Base-by-base conservation (phyloP, 2,888 invertebrate genomes). In the Rhodophaea formosa region DNA sequence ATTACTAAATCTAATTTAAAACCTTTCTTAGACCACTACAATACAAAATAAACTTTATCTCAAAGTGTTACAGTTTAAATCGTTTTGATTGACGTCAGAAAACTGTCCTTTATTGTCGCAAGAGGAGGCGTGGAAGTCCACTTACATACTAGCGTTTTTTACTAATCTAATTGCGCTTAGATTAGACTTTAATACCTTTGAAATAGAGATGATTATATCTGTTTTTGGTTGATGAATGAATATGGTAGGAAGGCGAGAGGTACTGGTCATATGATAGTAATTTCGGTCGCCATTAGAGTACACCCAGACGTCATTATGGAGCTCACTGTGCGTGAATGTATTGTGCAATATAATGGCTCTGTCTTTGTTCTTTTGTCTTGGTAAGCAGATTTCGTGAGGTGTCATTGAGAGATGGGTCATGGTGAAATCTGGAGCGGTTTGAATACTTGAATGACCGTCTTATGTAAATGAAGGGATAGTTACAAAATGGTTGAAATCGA, bases 81-180 rank as follows among this genome's bases (percentile, higher is more conserved):
- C 59, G 29, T 8, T 12, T 12, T 7, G 8, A 61, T 61, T 64
- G 62, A 62, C 70, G 62, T 61, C 63, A 63, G 79, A 80, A 86
- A 84, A 86, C 65, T 87, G 89, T 89, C 88, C 80, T 80, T 79
- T 77, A 81, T 86, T 87, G 86, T 86, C 88, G 82, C 86, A 85
- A 84, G 65, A 75, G 82, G 68, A 77, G 88, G 88, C 89, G 88
- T 86, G 87, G 83, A 81, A 79, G 74, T 80, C 77, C 66, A 80
- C 76, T 75, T 74, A 75, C 71, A 72, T 68, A 29, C 39, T 63
- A 55, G 62, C 6, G 6, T 57, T 61, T 44, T 1, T 7, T 7
- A 16, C 46, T 10, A 23, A 35, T 12, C 3, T 7, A 6, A 16
- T 35, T 64, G 23, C 68, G 0, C 32, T 53, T 10, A 16, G 5